A percentile compares a stretch with the other conserved stretches of the same genome.
phyloP scores from a whole-genome alignment of 2,113 vertebrate species.

The Physeter macrocephalus region DNA sequence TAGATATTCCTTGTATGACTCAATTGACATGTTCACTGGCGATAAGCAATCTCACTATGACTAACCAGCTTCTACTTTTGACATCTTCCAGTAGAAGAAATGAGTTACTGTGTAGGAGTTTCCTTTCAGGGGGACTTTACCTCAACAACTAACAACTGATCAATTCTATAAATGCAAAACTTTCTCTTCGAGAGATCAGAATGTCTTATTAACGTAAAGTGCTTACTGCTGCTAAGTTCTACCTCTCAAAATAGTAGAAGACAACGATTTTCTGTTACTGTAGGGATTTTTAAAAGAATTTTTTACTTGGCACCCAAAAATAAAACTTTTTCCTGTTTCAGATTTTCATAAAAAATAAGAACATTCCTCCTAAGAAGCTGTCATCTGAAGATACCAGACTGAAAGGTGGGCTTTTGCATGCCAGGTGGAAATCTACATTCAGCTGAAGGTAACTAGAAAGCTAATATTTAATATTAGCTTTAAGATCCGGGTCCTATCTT shows the following conservation, averaged over 20 bases:
- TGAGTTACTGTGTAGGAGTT: neutral
- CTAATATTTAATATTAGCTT: neutral
- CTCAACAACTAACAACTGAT: neutral
- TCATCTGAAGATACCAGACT: neutral
- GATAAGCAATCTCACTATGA: conserved; percentile 38
- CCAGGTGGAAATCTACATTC: neutral
- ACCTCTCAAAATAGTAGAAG: neutral
- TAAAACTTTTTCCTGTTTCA: neutral
- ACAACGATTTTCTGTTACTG: neutral
- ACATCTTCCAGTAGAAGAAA: conserved; percentile 21
- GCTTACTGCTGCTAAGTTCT: neutral
- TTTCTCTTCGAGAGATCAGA: conserved; percentile 8
- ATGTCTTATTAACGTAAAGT: neutral
- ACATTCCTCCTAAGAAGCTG: neutral
- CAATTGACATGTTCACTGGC: neutral
- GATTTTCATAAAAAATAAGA: conserved; percentile 28
- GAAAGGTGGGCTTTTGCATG: neutral
- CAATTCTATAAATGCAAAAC: neutral
- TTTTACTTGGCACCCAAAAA: neutral
- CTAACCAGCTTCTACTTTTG: conserved; percentile 33
- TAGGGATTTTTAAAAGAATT: neutral
- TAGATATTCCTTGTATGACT: conserved; percentile 36
- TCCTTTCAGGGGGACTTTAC: neutral
- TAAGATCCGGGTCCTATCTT: neutral
- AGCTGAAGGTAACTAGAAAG: conserved; percentile 19